Evolutionary conservation across 2,797 vertebrate species (phyloP).

Genomic region (Sciaenops ocellatus): DNA sequence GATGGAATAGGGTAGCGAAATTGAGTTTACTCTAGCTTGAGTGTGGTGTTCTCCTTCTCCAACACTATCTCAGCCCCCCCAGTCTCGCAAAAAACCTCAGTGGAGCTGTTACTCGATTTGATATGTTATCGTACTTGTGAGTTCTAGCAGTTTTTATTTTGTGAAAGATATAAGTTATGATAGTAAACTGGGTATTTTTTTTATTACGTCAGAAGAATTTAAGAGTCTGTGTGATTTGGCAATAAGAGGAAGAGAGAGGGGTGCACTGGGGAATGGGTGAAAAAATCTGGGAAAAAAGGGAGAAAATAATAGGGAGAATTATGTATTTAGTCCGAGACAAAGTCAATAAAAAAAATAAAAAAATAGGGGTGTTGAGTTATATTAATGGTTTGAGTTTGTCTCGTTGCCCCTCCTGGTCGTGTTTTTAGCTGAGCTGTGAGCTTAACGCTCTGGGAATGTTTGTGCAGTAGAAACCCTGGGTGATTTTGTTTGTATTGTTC

Average conservation of each 20-base stretch:
- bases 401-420: conserved; percentile 38
- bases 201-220: conserved; percentile 39
- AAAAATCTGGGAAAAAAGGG: conserved; percentile 40
- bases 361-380: conserved; percentile 30
- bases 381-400: conserved; percentile 52
- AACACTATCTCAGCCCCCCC: conserved; percentile 14
- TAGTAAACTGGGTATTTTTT: conserved; percentile 21
- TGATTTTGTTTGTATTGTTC: conserved; percentile 82
- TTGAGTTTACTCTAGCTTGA: conserved; percentile 10
- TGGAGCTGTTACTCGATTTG: conserved; percentile 42
- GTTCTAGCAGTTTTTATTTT: conserved; percentile 49
- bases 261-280: conserved; percentile 28
- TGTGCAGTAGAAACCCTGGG: conserved; percentile 70
- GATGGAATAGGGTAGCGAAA: conserved; percentile 12
- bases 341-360: neutral
- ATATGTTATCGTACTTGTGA: conserved; percentile 37
- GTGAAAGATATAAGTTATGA: conserved; percentile 45
- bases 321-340: conserved; percentile 27
- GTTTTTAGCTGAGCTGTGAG: conserved; percentile 75
- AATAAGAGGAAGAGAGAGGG: conserved; percentile 4
- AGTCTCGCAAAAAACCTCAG: neutral
- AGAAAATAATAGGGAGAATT: conserved; percentile 35
- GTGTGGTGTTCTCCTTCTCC: conserved; percentile 28
- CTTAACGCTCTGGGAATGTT: conserved; percentile 81
- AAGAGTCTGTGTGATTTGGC: conserved; percentile 52